phyloP scores from a whole-genome alignment of 2,113 vertebrate species.

The Bubo blakistoni region DNA sequence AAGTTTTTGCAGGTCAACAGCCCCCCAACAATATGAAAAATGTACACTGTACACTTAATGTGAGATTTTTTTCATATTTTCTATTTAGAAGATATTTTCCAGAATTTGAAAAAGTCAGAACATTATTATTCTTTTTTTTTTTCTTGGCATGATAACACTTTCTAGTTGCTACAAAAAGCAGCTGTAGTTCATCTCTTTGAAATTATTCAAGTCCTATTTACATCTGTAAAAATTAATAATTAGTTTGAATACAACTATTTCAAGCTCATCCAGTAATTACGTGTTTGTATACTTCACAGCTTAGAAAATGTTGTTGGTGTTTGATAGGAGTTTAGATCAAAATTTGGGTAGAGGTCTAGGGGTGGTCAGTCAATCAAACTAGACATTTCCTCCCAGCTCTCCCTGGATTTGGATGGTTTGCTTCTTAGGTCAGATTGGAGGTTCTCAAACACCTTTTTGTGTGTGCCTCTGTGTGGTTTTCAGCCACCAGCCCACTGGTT shows the following conservation, averaged over 20 bases:
- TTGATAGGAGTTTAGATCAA: background rate
- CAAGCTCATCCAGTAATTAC: background rate
- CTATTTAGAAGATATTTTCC: background rate
- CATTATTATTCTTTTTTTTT: background rate
- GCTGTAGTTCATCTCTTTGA: background rate
- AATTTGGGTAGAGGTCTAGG: background rate
- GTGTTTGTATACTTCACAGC: background rate
- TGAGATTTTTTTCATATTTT: background rate
- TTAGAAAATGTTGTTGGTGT: background rate
- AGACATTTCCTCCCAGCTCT: background rate
- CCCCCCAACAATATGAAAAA: background rate
- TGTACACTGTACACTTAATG: background rate
- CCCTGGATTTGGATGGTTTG: background rate
- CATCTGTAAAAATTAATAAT: background rate
- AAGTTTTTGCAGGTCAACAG: background rate
- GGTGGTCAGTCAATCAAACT: accelerated
- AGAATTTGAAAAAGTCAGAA: background rate
- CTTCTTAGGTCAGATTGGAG: background rate
- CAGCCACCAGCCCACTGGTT: background rate
- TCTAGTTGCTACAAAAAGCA: background rate
- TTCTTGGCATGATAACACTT: background rate
- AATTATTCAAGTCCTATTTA: background rate
- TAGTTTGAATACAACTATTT: background rate
- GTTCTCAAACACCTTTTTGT: background rate
- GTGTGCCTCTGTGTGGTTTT: background rate